A percentile compares a stretch with the other conserved stretches of the same genome.
Evolutionary conservation across 2,797 vertebrate genomes (phyloP).

Genomic region (Nyctalus aviator): DNA sequence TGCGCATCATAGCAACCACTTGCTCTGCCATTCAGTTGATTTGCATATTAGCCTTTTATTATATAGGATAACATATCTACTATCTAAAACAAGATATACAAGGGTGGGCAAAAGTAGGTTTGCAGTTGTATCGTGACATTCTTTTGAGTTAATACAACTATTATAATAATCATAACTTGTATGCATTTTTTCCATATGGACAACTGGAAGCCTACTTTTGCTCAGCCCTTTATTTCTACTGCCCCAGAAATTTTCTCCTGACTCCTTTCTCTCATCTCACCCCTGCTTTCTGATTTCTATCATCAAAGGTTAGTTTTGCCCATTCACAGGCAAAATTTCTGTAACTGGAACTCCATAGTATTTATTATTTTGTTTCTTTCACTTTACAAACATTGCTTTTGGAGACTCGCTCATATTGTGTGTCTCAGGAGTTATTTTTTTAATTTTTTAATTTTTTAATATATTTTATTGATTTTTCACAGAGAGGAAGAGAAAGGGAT

Average conservation of each 20-base stretch:
- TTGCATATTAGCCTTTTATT: too few relatives aligned
- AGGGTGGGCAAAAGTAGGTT: not conserved
- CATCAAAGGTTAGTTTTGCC: not conserved
- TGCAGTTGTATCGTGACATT: not conserved
- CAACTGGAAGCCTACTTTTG: not conserved
- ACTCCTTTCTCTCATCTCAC: not conserved
- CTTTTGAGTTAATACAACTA: not conserved
- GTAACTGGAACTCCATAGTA: not conserved
- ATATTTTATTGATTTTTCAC: too few relatives aligned
- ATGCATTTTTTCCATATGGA: not conserved
- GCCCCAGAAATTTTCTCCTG: not conserved
- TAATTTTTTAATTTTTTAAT: too few relatives aligned
- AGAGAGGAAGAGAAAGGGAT: too few relatives aligned
- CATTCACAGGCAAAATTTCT: not conserved
- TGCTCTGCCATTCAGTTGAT: too few relatives aligned
- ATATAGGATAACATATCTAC: too few relatives aligned
- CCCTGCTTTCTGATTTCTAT: not conserved
- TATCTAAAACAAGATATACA: not conserved
- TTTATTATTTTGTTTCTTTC: conserved; percentile 34
- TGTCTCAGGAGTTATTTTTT: not conserved
- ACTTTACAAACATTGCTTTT: not conserved
- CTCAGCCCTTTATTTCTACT: not conserved
- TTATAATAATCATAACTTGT: not conserved
- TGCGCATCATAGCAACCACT: too few relatives aligned
- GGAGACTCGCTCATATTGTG: not conserved